phyloP scores from a whole-genome alignment of 2,888 invertebrate genomes.

The Eristalis pertinax region DNA sequence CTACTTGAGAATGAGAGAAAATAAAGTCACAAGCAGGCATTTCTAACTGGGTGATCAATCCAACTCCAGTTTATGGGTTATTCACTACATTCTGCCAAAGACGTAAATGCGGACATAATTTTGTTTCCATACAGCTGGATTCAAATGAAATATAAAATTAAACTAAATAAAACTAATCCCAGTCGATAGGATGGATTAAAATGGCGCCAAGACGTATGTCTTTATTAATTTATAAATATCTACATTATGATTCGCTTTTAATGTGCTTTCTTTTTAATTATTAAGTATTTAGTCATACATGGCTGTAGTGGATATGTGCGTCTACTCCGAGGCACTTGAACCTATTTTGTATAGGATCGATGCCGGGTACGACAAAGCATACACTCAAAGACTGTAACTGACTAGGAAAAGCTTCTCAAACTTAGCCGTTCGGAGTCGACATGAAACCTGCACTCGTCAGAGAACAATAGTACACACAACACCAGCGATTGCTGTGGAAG shows the following conservation, averaged over 20 bases:
- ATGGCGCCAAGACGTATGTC: constrained; percentile 46
- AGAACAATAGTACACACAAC: too few relatives aligned
- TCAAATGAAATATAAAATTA: constrained; percentile 46
- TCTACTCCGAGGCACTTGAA: not conserved
- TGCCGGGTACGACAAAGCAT: too few relatives aligned
- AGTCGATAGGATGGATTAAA: constrained; percentile 30
- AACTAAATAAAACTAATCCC: constrained; percentile 43
- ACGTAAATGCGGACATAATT: constrained; percentile 3
- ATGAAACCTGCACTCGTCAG: too few relatives aligned
- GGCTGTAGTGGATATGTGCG: not conserved
- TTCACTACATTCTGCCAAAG: constrained; percentile 13
- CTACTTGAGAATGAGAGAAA: constrained; percentile 18
- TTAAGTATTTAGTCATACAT: not conserved
- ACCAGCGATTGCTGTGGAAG: too few relatives aligned
- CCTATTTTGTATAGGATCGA: too few relatives aligned
- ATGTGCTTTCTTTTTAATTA: not conserved
- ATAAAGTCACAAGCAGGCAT: constrained; percentile 35
- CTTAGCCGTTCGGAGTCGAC: too few relatives aligned
- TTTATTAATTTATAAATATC: constrained; percentile 17
- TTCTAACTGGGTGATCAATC: constrained; percentile 38
- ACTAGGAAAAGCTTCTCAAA: too few relatives aligned
- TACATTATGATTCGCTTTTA: not conserved
- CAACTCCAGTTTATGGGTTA: constrained; percentile 43
- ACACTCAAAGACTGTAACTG: too few relatives aligned
- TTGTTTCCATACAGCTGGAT: constrained; percentile 14